Conservation (phyloP, 1,140 invertebrate genomes). For the Brachionus koreanus region DNA sequence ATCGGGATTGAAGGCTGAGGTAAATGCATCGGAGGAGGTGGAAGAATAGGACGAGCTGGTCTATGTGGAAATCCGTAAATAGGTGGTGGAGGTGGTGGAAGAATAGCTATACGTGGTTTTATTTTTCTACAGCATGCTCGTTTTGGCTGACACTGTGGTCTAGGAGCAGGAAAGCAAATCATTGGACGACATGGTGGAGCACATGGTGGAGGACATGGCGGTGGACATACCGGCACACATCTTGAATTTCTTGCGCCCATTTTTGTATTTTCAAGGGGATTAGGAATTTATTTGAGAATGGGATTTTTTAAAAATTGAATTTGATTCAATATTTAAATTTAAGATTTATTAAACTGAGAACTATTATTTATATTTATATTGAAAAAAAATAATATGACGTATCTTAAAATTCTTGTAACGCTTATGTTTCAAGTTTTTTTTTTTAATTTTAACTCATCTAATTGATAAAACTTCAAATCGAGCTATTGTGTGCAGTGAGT, state of each 20-base stretch:
- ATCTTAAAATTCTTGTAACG: constrained; percentile 9
- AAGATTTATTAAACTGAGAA: background rate
- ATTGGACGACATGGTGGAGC: background rate
- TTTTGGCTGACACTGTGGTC: background rate
- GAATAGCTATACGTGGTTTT: background rate
- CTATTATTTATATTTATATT: background rate
- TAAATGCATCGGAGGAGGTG: background rate
- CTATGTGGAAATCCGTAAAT: background rate
- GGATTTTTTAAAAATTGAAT: background rate
- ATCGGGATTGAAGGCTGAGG: background rate
- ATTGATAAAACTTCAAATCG: constrained; percentile 1
- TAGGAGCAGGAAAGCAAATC: constrained; percentile 6
- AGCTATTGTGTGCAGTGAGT: constrained; percentile 3
- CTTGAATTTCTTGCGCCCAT: constrained; percentile 25
- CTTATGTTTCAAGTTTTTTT: background rate
- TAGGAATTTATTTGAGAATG: background rate
- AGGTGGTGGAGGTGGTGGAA: constrained; percentile 1
- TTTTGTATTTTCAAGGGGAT: background rate
- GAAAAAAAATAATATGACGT: background rate
- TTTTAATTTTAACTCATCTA: background rate
- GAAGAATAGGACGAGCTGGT: background rate
- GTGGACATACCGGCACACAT: background rate
- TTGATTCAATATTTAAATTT: constrained; percentile 22
- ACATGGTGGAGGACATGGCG: background rate
- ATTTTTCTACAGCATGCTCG: background rate